A percentile compares a stretch with the other conserved stretches of the same genome.
These are phyloP conservation scores for Clamator glandarius DNA, from an alignment of 2,797 vertebrate genomes.

Conservation along the genomic window DNA sequence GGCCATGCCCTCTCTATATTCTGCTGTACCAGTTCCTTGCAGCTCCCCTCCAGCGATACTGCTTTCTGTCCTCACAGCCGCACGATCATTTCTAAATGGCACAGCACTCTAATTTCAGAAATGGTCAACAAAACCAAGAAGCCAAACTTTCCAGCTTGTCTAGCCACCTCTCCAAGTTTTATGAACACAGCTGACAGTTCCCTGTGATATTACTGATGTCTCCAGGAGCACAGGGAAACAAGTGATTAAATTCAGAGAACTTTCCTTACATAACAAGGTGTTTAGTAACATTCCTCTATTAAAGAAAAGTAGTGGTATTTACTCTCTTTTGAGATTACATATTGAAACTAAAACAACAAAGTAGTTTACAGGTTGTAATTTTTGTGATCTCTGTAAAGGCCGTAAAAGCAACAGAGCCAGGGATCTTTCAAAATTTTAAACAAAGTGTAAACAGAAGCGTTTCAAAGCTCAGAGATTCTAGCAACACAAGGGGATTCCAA, in stretches of 20 bases:
- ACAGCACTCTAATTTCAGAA: constrained; percentile 29
- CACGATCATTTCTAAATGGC: background rate
- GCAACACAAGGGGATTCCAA: background rate
- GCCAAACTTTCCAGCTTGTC: background rate
- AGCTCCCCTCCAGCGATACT: background rate
- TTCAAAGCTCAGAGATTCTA: background rate
- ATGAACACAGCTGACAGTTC: background rate
- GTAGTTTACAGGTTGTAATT: background rate
- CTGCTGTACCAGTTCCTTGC: background rate
- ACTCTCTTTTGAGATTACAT: background rate
- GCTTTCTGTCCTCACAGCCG: background rate
- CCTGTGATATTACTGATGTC: background rate
- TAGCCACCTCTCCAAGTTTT: background rate
- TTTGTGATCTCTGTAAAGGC: background rate
- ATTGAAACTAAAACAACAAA: background rate
- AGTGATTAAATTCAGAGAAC: background rate
- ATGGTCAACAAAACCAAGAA: background rate
- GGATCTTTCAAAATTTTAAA: background rate
- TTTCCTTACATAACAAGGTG: background rate
- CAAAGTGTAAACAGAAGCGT: background rate
- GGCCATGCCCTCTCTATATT: background rate
- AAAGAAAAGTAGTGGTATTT: background rate
- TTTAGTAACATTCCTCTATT: background rate
- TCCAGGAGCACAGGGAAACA: constrained; percentile 5
- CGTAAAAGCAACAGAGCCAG: background rate